These are phyloP conservation scores for Pseudopipra pipra DNA, from an alignment of 2,113 vertebrate species.

Conservation along the genomic window DNA sequence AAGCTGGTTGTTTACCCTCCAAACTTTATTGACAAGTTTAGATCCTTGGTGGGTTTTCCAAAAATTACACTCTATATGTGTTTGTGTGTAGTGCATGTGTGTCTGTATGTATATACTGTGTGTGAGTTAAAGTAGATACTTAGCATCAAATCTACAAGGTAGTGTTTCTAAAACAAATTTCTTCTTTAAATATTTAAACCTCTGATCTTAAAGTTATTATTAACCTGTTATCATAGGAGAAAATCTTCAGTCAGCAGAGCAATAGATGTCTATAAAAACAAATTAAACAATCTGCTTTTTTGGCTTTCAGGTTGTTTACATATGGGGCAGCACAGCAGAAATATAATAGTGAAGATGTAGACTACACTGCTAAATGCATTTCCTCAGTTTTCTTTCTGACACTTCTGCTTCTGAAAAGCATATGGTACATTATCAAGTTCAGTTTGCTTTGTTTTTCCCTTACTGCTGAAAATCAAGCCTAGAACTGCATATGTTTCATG, in stretches of 20 bases:
- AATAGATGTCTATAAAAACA: neutral
- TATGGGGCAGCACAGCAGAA: neutral
- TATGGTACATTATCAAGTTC: slow-evolving; percentile 5
- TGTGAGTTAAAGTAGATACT: neutral
- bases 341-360: neutral
- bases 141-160: neutral
- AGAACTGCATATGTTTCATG: neutral
- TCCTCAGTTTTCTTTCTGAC: neutral
- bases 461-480: slow-evolving; percentile 9
- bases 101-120: neutral
- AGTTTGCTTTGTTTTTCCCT: slow-evolving; percentile 17
- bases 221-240: neutral
- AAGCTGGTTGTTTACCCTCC: neutral
- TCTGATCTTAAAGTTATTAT: neutral
- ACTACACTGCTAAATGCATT: neutral
- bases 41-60: neutral
- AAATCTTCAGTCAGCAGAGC: neutral
- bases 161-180: neutral
- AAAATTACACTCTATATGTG: neutral
- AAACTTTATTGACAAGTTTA: neutral
- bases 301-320: neutral
- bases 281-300: neutral
- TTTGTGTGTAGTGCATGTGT: neutral
- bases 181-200: neutral
- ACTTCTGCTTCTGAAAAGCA: slow-evolving; percentile 17